Base-by-base conservation (phyloP, 2,113 vertebrate species). In the Rutilus rutilus region DNA sequence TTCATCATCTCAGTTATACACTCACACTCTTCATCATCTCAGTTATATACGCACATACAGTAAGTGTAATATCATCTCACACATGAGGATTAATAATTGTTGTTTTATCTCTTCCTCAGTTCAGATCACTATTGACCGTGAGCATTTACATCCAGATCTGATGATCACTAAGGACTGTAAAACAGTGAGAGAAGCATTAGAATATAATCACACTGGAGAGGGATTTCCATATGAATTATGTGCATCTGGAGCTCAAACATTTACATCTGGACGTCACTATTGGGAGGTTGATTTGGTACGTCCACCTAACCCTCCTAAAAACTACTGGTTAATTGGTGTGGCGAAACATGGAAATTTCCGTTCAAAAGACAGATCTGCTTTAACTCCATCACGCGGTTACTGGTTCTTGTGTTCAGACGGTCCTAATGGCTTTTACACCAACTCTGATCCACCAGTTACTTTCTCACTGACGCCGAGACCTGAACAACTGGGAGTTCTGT, bases 291-390 rank as follows among this genome's bases (percentile, higher is more conserved):
- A 17, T 1, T 1, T 52, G 14, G 50, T 0, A 14, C 1, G 0
- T 50, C 3, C 47, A 14, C 47, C 11, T 50, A 14, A 4, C 2
- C 17, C 0, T 1, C 0, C 30, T 2, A 94, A 94, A 84, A 0
- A 0, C n/a, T 93, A 88, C 52, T 94, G 94, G 93, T 88, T 90
- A 86, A 62, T 94, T 7, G 94, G 94, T 47, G 88, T 94, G 39
- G 85, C 88, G n/a, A 88, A 36, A 80, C 39, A 0, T 19, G 0
- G 23, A 14, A 3, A 6, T 36, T 27, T 67, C 23, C 0, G 0
- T 19, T 0, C 0, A 79, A 11, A 1, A 17, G 6, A 79, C 33
- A 21, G 75, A 14, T 2, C 23, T 33, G 4, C 10, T 52, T 42
- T 87, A 17, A 77, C 73, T n/a, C 14, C 80, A 30, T 81, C 77